Evolutionary conservation across 1,140 invertebrate species (phyloP), one percentile per base, ranked within the genome.

Genomic region (Heliconius himera): DNA sequence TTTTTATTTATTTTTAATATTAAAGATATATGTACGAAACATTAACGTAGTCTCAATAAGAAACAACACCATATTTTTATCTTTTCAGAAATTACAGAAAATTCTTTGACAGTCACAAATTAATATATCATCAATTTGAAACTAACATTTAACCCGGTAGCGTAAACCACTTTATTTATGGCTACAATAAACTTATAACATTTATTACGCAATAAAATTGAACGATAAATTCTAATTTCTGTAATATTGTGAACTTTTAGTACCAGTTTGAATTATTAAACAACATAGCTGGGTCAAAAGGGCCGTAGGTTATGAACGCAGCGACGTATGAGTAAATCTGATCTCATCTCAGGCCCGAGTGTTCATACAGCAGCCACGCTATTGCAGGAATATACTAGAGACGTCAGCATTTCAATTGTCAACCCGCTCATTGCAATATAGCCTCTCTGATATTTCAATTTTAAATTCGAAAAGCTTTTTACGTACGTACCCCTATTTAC

Each of bases 391-490:
- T 60, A 38, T 49, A 38, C 33, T 18, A 72, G 79, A 76, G 70
- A 76, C 74, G 73, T 78, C 74, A 76, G 79, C 79, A n/a, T 76
- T 80, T 76, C 79, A 60, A 80, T 80, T 80, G 74, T 80, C 70
- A 46, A 71, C 74, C 72, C 74, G 74, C 72, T 80, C 60, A 56
- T 70, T 76, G 79, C 74, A 76, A 80, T 76, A 80, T 76, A 74
- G 51, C 41, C 46, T 70, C 79, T 80, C 49, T 76, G 70, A 80
- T 76, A 76, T 80, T 76, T 72, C 70, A 76, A 76, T 70, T 79
- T 72, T 72, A 66, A 66, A 66, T 66, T 66, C 60, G n/a, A 72
- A 78, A 74, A 74, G 73, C 77, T 49, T 60, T 70, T 76, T 76
- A 70, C 49, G 41, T 46, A 46, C 13, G 41, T 66, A 71, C 75